Evolutionary conservation across 2,797 vertebrate genomes (phyloP).

Genomic region (Toxotes lorentzi): DNA sequence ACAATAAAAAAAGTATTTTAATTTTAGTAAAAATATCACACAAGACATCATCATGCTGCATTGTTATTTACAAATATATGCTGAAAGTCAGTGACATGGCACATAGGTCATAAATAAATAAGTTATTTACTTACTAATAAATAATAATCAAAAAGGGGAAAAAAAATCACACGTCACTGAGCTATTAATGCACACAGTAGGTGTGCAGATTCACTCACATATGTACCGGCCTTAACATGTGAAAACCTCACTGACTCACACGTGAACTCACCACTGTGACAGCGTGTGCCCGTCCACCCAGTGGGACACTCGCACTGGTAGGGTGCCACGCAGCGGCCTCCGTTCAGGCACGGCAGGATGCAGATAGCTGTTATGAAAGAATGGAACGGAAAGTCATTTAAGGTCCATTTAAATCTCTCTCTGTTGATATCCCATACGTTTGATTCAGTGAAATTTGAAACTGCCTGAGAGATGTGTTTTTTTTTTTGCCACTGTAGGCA

Average conservation of each 20-base stretch:
- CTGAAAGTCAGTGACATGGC: no score
- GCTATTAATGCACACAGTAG: background rate
- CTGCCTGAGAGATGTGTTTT: background rate
- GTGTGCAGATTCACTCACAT: background rate
- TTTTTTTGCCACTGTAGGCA: background rate
- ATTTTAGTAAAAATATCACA: no score
- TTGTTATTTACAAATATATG: no score
- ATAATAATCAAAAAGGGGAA: no score
- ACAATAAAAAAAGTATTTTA: no score
- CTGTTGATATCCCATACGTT: background rate
- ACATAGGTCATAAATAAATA: no score
- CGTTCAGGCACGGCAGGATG: conserved; percentile 96
- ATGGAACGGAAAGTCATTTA: conserved; percentile 7
- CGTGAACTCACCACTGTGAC: conserved; percentile 90
- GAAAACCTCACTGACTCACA: conserved; percentile 7
- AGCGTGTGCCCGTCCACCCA: conserved; percentile 95
- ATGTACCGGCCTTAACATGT: background rate
- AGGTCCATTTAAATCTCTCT: background rate
- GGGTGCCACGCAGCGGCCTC: conserved; percentile 93
- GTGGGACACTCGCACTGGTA: conserved; percentile 93
- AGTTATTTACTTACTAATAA: no score
- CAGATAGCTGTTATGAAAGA: conserved; percentile 90
- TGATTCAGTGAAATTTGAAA: background rate
- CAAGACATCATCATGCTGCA: no score
- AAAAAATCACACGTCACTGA: background rate